Evolutionary conservation across 1,140 invertebrate genomes (phyloP), one percentile per base, ranked within the genome.

Genomic region (Xylocopa sonorina): DNA sequence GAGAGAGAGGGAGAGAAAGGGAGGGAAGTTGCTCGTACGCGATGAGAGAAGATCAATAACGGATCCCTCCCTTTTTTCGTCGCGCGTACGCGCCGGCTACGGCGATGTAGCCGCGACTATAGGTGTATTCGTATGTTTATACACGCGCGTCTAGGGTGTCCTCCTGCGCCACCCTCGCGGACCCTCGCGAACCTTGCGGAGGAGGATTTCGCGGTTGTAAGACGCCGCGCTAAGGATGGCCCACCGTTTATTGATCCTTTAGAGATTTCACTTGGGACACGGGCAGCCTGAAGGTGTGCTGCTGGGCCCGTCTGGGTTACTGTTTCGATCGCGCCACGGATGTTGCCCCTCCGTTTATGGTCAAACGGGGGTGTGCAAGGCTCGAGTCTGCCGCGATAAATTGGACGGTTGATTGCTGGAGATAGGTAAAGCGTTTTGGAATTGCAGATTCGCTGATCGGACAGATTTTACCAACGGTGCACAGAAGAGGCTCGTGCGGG

Each of bases 11-110:
- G 80, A 74, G 71, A 34, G 14, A 68, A 48, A 62, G 67, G 62
- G 78, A 80, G 82, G 63, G 78, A 64, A 66, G 27, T 12, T 21
- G 72, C 46, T 57, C 41, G 69, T 62, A 58, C 78, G 32, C 43
- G 66, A 81, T 53, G 73, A 69, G 64, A 75, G 72, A 78, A 71
- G 84, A 84, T 85, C 84, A 85, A 85, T 85, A 85, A 85, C 84
- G 71, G 69, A 85, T 84, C 83, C 68, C 83, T 78, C 68, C 83
- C 83, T 81, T 75, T 60, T 50, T 48, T 46, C 63, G 53, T 71
- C 38, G 53, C 69, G 53, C 72, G 64, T 75, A 73, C 76, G 68
- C 58, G 53, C 71, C 73, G 41, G 50, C 60, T 68, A 29, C 51
- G 53, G 74, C 80, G 41, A 67, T 60, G 46, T 68, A 78, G 48